Base-by-base conservation (phyloP, 23 tunicate species). In the Ascidia mentula region DNA sequence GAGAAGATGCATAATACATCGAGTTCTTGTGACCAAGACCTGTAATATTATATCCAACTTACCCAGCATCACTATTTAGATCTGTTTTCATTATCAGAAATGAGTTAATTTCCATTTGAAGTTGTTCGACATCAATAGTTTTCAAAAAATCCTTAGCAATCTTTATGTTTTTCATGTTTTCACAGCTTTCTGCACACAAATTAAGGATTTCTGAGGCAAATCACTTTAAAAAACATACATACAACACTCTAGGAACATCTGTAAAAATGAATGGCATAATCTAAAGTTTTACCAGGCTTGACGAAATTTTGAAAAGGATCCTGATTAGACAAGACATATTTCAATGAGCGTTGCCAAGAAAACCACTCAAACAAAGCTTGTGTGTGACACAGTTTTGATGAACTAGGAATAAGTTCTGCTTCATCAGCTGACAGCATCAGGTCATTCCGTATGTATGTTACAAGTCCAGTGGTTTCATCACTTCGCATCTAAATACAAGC, bases 101-200 rank as follows among this genome's bases (percentile, higher is more conserved):
- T 18, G 87, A 83, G 32, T 83, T 83, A n/a, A 83, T 38, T 75
- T 83, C 87, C 24, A 74, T 28, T 38, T 83, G 87, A 46, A 83
- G 74, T 36, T 40, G 8, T 17, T 38, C 32, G 4, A 72, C 36
- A 28, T 83, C 53, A 35, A 83, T 32, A 6, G 17, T 45, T 31
- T 34, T 6, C 31, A 83, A 32, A 36, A 37, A 13, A 12, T 35
- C 45, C 74, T 37, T n/a, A 3, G 73, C 33, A 15, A 31, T 37
- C 12, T 65, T 59, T n/a, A 26, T 31, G 40, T 32, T 34, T 15
- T 40, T 39, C 3, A 40, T 40, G 38, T 61, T 40, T 24, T 75
- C 74, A 2, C 75, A 28, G 33, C 59, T 34, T 7, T 31, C 59
- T 79, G 53, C 15, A n/a, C n/a, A n/a, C n/a, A n/a, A n/a, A n/a